A percentile compares a stretch with the other conserved stretches of the same genome.
Evolutionary conservation across 1,140 invertebrate genomes (phyloP).

Genomic region (Idris sp.): DNA sequence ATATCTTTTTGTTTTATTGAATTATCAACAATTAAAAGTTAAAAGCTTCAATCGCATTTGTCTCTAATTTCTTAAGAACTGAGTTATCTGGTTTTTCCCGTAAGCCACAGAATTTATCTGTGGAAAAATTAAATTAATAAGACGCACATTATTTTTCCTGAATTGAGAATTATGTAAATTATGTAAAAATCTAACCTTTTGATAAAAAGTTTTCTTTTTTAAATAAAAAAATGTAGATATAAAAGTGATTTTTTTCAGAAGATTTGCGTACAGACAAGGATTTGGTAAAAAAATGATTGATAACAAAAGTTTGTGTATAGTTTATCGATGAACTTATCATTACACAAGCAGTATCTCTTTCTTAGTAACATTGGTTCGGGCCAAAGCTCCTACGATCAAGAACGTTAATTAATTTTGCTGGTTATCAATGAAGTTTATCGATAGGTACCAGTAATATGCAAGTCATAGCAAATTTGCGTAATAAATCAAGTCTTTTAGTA

Average conservation of each 20-base stretch:
- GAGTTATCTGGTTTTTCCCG: too few species aligned
- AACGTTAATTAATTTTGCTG: slow-evolving; percentile 59
- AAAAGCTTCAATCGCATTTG: too few species aligned
- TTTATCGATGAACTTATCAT: slow-evolving; percentile 62
- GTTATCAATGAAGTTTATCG: slow-evolving; percentile 63
- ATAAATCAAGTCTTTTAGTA: slow-evolving; percentile 56
- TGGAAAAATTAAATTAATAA: too few species aligned
- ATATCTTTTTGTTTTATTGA: too few species aligned
- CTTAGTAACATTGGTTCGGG: slow-evolving; percentile 37
- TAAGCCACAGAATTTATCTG: too few species aligned
- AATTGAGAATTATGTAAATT: too few species aligned
- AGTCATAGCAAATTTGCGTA: slow-evolving; percentile 40
- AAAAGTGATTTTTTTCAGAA: slow-evolving; percentile 33
- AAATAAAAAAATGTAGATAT: too few species aligned
- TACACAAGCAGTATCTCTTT: slow-evolving; percentile 55
- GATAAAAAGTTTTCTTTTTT: too few species aligned
- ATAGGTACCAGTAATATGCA: slow-evolving; percentile 37
- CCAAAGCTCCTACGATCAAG: slow-evolving; percentile 40
- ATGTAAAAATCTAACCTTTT: too few species aligned
- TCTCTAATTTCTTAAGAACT: too few species aligned
- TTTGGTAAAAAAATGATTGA: slow-evolving; percentile 54
- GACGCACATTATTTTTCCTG: too few species aligned
- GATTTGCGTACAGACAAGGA: slow-evolving; percentile 27
- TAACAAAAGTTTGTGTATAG: slow-evolving; percentile 60
- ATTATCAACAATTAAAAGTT: too few species aligned